Base-by-base conservation (phyloP, 64 coral and sea anemone genomes). In the Montipora foliosa region DNA sequence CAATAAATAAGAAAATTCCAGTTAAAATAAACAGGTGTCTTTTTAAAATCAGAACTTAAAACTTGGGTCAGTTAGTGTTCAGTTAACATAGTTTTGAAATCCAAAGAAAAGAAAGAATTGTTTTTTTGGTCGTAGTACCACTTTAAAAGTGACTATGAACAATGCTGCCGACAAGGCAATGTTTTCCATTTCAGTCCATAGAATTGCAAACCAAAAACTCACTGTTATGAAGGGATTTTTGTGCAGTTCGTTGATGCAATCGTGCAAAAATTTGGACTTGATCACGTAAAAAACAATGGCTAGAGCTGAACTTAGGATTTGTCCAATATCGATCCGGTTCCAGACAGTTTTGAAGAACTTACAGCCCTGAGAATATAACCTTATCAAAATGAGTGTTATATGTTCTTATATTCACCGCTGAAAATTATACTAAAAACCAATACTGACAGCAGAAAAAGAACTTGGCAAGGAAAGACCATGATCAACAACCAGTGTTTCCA, bases 391-490 rank as follows among this genome's bases (percentile, higher is more conserved):
- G 9, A 70, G 49, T 12, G 21, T 48, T 48, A 74, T 46, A 50
- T 87, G 24, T 24, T 24, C 24, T 24, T 24, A 24, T 24, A 24
- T 24, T 24, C 24, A 24, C 24, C 24, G 24, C 24, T 24, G 24
- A 24, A 24, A 24, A 24, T 24, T 24, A 24, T 24, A 24, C 24
- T 24, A 24, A 72, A 22, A 5, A 87, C 17, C 17, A 87, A 25
- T 5, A 87, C 84, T 1, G 73, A 10, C 9, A 70, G n/a, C 11
- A 87, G 17, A 37, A 73, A 87, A 10, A 87, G 11, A 58, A 87
- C 2, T 55, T 87, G 84, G 84, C 84, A 87, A 5, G 50, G 60
- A 21, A 79, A 79, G 52, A 95, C 13, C 94, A 95, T 29, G 29
- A 29, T 29, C 29, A 29, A 29, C 29, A 29, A 29, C 29, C 29